Conservation (phyloP, 2,797 vertebrate species). For the Thaleichthys pacificus region DNA sequence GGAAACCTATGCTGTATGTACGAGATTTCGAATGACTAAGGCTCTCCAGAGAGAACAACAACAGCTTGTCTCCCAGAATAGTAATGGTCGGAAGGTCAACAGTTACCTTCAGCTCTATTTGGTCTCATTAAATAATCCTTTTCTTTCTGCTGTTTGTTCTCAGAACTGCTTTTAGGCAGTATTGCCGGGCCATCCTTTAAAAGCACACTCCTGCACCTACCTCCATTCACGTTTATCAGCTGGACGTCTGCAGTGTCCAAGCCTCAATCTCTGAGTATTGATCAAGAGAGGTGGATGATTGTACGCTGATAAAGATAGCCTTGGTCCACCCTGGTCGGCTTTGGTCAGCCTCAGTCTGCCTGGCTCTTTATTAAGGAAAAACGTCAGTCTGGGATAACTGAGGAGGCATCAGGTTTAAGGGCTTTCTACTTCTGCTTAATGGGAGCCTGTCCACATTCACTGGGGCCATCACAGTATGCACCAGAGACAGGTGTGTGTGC, state of each 20-base stretch:
- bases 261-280: slow-evolving; percentile 27
- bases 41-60: slow-evolving; percentile 17
- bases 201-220: slow-evolving; percentile 34
- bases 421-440: slow-evolving; percentile 31
- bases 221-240: slow-evolving; percentile 33
- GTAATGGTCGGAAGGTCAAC: slow-evolving; percentile 32
- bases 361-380: slow-evolving; percentile 35
- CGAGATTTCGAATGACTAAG: background rate
- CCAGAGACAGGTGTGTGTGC: background rate
- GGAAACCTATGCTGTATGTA: too few relatives aligned
- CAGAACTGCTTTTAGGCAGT: background rate
- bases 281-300: slow-evolving; percentile 24
- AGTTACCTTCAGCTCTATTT: slow-evolving; percentile 48
- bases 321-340: background rate
- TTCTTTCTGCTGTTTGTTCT: slow-evolving; percentile 35
- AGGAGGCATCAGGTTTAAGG: slow-evolving; percentile 18
- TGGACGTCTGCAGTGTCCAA: slow-evolving; percentile 16
- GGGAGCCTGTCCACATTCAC: slow-evolving; percentile 16
- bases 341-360: background rate
- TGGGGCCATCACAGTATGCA: background rate
- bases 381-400: slow-evolving; percentile 17
- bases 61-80: slow-evolving; percentile 20
- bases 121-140: slow-evolving; percentile 48
- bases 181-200: background rate
- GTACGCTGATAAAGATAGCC: slow-evolving; percentile 29